phyloP scores from a whole-genome alignment of 92 coral and sea anemone genomes.

The Porites divaricata region DNA sequence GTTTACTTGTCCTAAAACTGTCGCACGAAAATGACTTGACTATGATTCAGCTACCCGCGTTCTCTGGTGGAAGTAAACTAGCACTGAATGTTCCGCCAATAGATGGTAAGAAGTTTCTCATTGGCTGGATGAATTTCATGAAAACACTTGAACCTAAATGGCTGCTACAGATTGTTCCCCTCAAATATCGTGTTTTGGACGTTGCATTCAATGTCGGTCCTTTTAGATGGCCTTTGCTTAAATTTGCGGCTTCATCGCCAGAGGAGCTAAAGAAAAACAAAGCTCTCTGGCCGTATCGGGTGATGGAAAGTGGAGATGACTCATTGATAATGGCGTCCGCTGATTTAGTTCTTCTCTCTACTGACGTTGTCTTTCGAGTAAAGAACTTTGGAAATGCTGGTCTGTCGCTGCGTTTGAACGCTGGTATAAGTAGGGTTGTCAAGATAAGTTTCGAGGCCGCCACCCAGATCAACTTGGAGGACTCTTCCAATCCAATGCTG shows the following conservation, averaged over 20 bases:
- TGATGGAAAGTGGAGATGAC: constrained; percentile 48
- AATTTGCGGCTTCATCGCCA: constrained; percentile 70
- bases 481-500: constrained; percentile 46
- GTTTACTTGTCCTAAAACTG: constrained; percentile 55
- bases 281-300: constrained; percentile 52
- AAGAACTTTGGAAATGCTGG: constrained; percentile 56
- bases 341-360: constrained; percentile 29
- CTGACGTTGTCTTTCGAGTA: constrained; percentile 40
- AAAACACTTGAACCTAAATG: constrained; percentile 63
- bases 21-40: constrained; percentile 40
- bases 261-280: constrained; percentile 58
- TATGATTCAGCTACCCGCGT: constrained; percentile 58
- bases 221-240: constrained; percentile 36
- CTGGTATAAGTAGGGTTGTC: constrained; percentile 46
- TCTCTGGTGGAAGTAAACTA: constrained; percentile 31
- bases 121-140: constrained; percentile 71
- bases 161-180: constrained; percentile 58
- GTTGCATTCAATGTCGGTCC: constrained; percentile 51
- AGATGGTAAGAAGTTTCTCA: constrained; percentile 60
- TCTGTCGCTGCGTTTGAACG: constrained; percentile 40
- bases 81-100: constrained; percentile 42
- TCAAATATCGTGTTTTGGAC: constrained; percentile 55
- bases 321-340: constrained; percentile 60
- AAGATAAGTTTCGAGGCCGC: constrained; percentile 40
- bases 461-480: constrained; percentile 42